These are phyloP conservation scores for Mastigias papua DNA, from an alignment of 30 jellyfish, hydroid and myxozoan species.

Conservation along the genomic window DNA sequence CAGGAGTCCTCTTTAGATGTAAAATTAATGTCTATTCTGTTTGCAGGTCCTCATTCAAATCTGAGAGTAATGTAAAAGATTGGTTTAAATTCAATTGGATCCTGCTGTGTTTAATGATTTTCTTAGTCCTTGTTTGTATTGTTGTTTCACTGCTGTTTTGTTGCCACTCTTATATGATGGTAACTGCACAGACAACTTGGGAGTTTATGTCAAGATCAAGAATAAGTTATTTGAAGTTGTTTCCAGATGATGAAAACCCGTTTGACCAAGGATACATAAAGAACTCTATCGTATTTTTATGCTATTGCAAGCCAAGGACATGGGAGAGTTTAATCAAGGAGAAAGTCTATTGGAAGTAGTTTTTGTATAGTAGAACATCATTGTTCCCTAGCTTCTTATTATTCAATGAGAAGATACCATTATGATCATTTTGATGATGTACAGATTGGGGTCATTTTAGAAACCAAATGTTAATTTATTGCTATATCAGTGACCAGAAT, in stretches of 20 bases:
- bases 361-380: neutral
- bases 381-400: too few relatives aligned
- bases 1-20: too few relatives aligned
- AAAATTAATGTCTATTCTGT: too few relatives aligned
- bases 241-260: constrained; percentile 96
- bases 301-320: constrained; percentile 87
- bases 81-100: constrained; percentile 95
- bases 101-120: constrained; percentile 59
- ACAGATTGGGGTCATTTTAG: too few relatives aligned
- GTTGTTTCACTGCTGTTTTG: constrained; percentile 79
- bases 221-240: constrained; percentile 90
- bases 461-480: too few relatives aligned
- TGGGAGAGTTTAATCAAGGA: constrained; percentile 86
- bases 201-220: constrained; percentile 99
- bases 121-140: constrained; percentile 56
- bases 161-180: constrained; percentile 98
- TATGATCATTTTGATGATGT: too few relatives aligned
- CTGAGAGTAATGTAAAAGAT: constrained; percentile 64
- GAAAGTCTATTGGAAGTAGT: constrained; percentile 62
- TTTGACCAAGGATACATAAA: constrained; percentile 92
- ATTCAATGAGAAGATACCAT: too few relatives aligned
- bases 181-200: constrained; percentile 99
- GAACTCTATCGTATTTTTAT: constrained; percentile 81
- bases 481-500: too few relatives aligned
- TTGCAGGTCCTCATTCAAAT: constrained; percentile 75